Percentiles rank a stretch among this genome's conserved stretches.
phyloP scores from a whole-genome alignment of 2,888 invertebrate species.

The Caenorhabditis virilis region DNA sequence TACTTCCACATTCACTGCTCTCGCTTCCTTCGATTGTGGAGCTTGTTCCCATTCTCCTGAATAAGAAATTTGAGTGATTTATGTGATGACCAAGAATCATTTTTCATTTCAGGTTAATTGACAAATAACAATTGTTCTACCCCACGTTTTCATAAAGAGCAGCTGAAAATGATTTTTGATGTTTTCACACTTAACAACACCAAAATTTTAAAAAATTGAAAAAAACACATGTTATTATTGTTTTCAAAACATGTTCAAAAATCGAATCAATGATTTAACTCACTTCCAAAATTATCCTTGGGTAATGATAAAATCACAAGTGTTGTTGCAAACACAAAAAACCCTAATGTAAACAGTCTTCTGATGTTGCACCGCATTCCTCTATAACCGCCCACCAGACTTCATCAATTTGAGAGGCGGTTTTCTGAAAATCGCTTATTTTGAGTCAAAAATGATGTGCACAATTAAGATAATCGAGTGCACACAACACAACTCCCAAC shows the following conservation, averaged over 20 bases:
- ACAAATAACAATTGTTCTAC: too few species aligned
- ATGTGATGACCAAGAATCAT: too few species aligned
- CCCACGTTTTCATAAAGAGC: too few species aligned
- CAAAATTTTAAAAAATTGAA: neutral
- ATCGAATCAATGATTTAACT: slow-evolving; percentile 9
- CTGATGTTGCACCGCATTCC: slow-evolving; percentile 63
- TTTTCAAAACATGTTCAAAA: neutral
- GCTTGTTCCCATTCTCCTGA: slow-evolving; percentile 44
- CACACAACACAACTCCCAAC: neutral
- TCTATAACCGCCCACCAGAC: neutral
- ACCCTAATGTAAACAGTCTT: slow-evolving; percentile 58
- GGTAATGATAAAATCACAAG: slow-evolving; percentile 59
- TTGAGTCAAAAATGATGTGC: neutral
- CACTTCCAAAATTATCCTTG: slow-evolving; percentile 43
- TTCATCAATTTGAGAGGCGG: too few species aligned
- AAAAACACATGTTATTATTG: neutral
- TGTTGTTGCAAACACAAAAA: slow-evolving; percentile 59
- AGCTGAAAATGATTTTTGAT: slow-evolving; percentile 2
- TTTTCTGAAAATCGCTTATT: too few species aligned
- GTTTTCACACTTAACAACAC: neutral
- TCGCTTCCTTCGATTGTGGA: slow-evolving; percentile 34
- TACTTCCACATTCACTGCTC: too few species aligned
- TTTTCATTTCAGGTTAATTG: too few species aligned
- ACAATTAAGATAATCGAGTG: neutral
- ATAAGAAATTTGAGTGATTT: too few species aligned